Evolutionary conservation across 2,888 invertebrate genomes (phyloP).

Genomic region (Deilephila elpenor): DNA sequence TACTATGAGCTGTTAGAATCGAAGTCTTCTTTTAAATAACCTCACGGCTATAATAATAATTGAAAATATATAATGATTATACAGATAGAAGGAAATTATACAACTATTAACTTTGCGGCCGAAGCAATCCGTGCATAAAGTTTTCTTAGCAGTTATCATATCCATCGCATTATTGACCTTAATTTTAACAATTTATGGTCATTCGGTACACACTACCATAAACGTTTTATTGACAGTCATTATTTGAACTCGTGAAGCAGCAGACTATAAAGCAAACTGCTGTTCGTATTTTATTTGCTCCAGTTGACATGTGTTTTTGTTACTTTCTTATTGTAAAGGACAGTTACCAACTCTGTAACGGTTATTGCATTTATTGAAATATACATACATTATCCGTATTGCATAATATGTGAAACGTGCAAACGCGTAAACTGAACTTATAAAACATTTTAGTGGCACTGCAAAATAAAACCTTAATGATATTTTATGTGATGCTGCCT

Average conservation of each 20-base stretch:
- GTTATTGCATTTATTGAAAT: not conserved
- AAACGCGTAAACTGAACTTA: not conserved
- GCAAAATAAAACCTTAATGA: not conserved
- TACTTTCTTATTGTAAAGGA: not conserved
- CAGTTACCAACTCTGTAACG: not conserved
- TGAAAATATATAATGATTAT: not conserved
- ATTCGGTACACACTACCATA: constrained; percentile 76
- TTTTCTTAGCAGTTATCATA: constrained; percentile 74
- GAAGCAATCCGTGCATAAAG: not conserved
- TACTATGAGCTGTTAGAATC: not conserved
- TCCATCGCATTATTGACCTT: constrained; percentile 79
- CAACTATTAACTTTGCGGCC: not conserved
- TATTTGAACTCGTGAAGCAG: constrained; percentile 69
- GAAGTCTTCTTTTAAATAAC: too few species aligned
- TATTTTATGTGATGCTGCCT: not conserved
- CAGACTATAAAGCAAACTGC: constrained; percentile 58
- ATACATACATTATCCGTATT: constrained; percentile 4
- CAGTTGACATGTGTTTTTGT: constrained; percentile 43
- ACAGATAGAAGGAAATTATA: not conserved
- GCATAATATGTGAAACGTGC: constrained; percentile 7
- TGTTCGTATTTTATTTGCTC: constrained; percentile 54
- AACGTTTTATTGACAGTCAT: constrained; percentile 78
- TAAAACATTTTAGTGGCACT: not conserved
- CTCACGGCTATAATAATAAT: not conserved
- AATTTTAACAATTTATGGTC: constrained; percentile 80